phyloP scores from a whole-genome alignment of 2,113 vertebrate species.

The Oreochromis aureus region DNA sequence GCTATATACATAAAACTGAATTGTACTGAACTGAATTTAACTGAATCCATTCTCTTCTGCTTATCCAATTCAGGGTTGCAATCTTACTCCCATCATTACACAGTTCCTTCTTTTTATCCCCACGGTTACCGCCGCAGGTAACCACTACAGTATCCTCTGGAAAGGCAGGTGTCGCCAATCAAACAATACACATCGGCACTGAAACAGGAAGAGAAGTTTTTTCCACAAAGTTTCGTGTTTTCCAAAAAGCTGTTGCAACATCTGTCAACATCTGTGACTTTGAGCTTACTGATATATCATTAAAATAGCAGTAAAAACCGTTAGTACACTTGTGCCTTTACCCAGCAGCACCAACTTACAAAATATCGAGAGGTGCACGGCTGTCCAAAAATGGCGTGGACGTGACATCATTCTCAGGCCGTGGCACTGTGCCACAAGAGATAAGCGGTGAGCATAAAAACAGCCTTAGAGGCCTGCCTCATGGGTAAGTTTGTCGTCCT shows the following conservation, averaged over 20 bases:
- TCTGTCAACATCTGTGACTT: neutral
- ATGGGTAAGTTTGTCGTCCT: accelerated
- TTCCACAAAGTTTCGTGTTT: neutral
- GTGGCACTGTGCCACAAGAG: accelerated
- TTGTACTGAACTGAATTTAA: neutral
- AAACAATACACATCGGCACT: neutral
- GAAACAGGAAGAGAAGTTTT: neutral
- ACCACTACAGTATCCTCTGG: neutral
- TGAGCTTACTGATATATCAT: neutral
- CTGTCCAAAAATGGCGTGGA: neutral
- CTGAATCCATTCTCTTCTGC: neutral
- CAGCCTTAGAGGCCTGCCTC: neutral
- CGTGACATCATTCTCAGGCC: neutral
- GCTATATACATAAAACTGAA: neutral
- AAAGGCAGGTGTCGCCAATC: neutral
- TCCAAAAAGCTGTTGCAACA: neutral
- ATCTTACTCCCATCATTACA: neutral
- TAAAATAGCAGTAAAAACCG: neutral
- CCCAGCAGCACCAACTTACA: neutral
- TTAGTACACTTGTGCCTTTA: neutral
- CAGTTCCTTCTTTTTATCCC: neutral
- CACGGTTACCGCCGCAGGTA: accelerated
- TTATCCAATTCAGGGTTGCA: neutral
- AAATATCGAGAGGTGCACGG: neutral
- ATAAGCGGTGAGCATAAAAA: neutral